These are phyloP conservation scores for Acanthurus tractus DNA, from an alignment of 2,797 vertebrate species.

Conservation along the genomic window DNA sequence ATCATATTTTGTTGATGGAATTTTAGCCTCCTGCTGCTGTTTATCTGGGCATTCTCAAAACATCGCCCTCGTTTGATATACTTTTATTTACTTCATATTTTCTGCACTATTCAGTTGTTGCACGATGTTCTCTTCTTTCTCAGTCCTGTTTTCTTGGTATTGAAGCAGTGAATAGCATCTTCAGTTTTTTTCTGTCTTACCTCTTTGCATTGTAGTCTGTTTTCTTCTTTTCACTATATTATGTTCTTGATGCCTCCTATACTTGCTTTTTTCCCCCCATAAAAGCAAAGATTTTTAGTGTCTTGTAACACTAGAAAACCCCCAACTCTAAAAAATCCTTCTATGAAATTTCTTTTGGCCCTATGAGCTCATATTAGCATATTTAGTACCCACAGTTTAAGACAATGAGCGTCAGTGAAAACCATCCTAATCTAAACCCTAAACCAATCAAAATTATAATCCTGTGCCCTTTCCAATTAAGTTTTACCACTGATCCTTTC, in stretches of 20 bases:
- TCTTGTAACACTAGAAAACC: constrained; percentile 31
- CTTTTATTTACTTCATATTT: constrained; percentile 13
- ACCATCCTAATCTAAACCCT: constrained; percentile 69
- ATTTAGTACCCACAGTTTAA: constrained; percentile 63
- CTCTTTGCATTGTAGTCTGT: neutral
- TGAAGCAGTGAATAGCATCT: constrained; percentile 11
- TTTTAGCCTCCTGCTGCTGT: constrained; percentile 31
- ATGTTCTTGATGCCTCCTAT: constrained; percentile 21
- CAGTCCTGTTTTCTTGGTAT: neutral
- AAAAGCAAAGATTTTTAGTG: constrained; percentile 26
- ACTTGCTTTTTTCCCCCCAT: constrained; percentile 25
- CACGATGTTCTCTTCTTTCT: constrained; percentile 2
- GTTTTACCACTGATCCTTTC: constrained; percentile 74
- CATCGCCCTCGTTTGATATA: constrained; percentile 18
- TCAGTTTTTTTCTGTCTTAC: constrained; percentile 1
- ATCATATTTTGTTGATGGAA: constrained; percentile 7
- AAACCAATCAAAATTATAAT: constrained; percentile 79
- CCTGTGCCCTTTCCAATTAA: constrained; percentile 75
- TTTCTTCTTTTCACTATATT: constrained; percentile 12
- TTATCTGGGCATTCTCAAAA: neutral
- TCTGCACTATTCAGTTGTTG: constrained; percentile 2
- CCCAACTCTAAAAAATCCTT: constrained; percentile 6
- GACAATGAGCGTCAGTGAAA: constrained; percentile 69
- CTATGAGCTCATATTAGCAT: constrained; percentile 62
- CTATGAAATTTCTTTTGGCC: constrained; percentile 28